Evolutionary conservation across 2,888 invertebrate genomes (phyloP), one percentile per base, ranked within the genome.

Genomic region (Ceraclea dissimilis): DNA sequence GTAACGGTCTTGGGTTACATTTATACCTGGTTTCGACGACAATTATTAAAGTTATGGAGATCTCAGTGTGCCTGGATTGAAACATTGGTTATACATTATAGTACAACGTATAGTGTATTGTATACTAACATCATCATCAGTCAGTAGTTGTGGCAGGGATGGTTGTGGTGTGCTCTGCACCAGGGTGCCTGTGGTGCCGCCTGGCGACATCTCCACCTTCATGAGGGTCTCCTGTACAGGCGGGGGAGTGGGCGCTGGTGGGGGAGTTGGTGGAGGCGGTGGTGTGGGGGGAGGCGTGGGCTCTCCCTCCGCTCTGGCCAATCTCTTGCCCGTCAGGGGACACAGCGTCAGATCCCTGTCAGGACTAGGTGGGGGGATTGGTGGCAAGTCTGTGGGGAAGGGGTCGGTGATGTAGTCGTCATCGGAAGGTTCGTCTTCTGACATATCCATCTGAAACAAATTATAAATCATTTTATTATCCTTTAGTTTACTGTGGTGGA

Each of bases 271-370:
- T 60, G 70, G 72, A 63, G 75, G 78, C 39, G 71, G 67, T 26
- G 80, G 78, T 54, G 76, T 74, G 63, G 82, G 80, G 63, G 81
- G 79, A 56, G 80, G 78, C 52, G 82, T 78, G 64, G 79, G 78
- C 69, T 82, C 80, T 56, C 79, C 80, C 71, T 84, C 85, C 1
- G 83, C 81, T 63, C 82, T 79, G 62, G 81, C 80, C 58, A 78
- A 68, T 1, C 77, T 68, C 56, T 60, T 60, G 13, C 62, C 85
- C 1, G 85, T 85, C 16, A 81, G 70, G 1, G 86, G 86, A 66
- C 89, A 89, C 62, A 91, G 73, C 48, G 86, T 84, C 54, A 87
- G 81, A 54, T 83, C 83, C 57, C 83, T 77, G 10, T 82, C 82
- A 18, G 86, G 87, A 66, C 83, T 83, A 13, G 81, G 71, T 46